Percentiles rank a stretch among this genome's conserved stretches.
Conservation (phyloP, 2,797 vertebrate species). For the Chaetophractus vellerosus region DNA sequence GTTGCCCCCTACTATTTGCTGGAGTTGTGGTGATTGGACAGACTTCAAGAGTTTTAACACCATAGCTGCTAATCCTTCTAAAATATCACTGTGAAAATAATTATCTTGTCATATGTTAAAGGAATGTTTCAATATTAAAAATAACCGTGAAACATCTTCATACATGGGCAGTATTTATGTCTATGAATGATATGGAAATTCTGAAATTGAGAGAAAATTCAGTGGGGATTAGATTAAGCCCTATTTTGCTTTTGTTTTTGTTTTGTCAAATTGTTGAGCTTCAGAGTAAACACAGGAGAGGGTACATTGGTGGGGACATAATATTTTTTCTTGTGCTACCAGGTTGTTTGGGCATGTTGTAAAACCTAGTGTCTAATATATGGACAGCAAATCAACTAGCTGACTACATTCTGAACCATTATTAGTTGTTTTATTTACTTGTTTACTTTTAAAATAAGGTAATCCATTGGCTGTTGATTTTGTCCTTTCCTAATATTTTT, state of each 20-base stretch:
- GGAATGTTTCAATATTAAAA: conserved; percentile 34
- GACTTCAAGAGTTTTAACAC: background rate
- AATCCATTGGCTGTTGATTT: conserved; percentile 29
- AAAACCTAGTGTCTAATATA: conserved; percentile 47
- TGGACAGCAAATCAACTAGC: conserved; percentile 28
- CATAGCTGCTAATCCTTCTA: background rate
- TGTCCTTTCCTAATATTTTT: conserved; percentile 43
- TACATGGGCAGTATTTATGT: background rate
- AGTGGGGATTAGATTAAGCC: background rate
- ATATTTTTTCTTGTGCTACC: background rate
- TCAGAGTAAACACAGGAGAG: background rate
- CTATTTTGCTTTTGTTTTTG: background rate
- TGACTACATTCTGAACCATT: conserved; percentile 50
- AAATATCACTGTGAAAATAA: background rate
- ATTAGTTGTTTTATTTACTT: conserved; percentile 47
- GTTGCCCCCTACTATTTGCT: background rate
- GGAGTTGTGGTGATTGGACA: background rate
- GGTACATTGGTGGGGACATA: background rate
- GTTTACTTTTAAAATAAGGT: conserved; percentile 52
- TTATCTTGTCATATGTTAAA: conserved; percentile 15
- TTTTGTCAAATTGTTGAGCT: background rate
- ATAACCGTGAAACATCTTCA: conserved; percentile 35
- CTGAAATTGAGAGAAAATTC: conserved; percentile 17
- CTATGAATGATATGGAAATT: background rate
- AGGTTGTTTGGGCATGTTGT: conserved; percentile 42